Conservation (phyloP, 2,113 vertebrate species). For the Junco hyemalis region DNA sequence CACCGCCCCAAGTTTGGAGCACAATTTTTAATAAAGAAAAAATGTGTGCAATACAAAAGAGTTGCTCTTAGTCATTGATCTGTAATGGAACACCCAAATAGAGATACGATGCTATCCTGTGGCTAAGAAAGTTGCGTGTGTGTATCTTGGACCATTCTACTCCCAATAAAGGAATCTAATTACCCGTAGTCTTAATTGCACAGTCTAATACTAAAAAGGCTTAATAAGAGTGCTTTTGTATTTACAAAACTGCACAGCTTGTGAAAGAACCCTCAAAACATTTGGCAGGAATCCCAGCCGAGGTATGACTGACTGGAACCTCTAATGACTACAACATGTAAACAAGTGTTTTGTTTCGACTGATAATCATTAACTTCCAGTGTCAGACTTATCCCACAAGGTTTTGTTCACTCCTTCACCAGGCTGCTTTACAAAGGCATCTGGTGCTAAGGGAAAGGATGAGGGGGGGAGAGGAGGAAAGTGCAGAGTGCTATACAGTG, state of each 20-base stretch:
- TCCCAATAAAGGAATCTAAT: slow-evolving; percentile 77
- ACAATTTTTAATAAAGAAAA: slow-evolving; percentile 56
- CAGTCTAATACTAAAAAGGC: slow-evolving; percentile 78
- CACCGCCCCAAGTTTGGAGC: background rate
- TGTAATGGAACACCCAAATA: slow-evolving; percentile 49
- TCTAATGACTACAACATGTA: slow-evolving; percentile 83
- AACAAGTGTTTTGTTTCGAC: slow-evolving; percentile 85
- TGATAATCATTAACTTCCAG: slow-evolving; percentile 84
- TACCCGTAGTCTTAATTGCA: slow-evolving; percentile 75
- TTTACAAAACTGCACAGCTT: slow-evolving; percentile 85
- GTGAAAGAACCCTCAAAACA: slow-evolving; percentile 82
- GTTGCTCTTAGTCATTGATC: slow-evolving; percentile 23
- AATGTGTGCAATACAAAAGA: background rate
- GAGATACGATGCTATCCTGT: slow-evolving; percentile 25
- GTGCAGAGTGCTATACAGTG: slow-evolving; percentile 41
- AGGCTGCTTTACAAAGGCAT: slow-evolving; percentile 73
- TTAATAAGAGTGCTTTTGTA: slow-evolving; percentile 83
- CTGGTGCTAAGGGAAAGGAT: slow-evolving; percentile 70
- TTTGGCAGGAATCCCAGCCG: slow-evolving; percentile 84
- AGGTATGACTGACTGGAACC: slow-evolving; percentile 82
- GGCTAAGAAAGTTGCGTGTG: slow-evolving; percentile 55
- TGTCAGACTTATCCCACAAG: slow-evolving; percentile 78
- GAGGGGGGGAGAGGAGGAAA: background rate
- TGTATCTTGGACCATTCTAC: slow-evolving; percentile 67
- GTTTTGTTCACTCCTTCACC: slow-evolving; percentile 73